phyloP scores from a whole-genome alignment of 2,797 vertebrate genomes.

The Siniperca obscura region DNA sequence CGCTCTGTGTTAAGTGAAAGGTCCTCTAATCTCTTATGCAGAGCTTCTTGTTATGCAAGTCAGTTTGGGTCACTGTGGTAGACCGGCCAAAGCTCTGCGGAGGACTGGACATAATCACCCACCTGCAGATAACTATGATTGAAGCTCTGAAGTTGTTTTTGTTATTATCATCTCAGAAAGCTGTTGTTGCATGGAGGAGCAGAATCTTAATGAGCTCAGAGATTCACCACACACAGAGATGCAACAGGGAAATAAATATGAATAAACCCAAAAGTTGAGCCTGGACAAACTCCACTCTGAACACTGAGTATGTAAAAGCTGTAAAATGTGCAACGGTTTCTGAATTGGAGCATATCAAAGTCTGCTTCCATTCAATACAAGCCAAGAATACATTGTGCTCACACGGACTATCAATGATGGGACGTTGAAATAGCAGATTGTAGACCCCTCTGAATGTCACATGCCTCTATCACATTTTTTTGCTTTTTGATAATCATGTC shows the following conservation, averaged over 20 bases:
- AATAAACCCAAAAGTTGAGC: constrained; percentile 67
- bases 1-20: constrained; percentile 21
- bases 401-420: constrained; percentile 14
- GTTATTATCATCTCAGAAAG: constrained; percentile 77
- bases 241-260: constrained; percentile 68
- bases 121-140: constrained; percentile 74
- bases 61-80: constrained; percentile 54
- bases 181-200: constrained; percentile 64
- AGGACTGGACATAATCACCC: constrained; percentile 68
- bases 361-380: constrained; percentile 24
- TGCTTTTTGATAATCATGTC: background rate
- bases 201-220: constrained; percentile 72
- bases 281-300: constrained; percentile 36
- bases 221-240: constrained; percentile 60
- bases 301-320: constrained; percentile 54
- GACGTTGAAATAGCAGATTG: constrained; percentile 12
- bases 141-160: constrained; percentile 64
- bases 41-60: constrained; percentile 43
- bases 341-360: constrained; percentile 42
- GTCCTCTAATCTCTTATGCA: constrained; percentile 36
- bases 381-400: constrained; percentile 18
- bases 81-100: constrained; percentile 51
- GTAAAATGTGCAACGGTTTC: constrained; percentile 44
- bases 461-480: background rate
- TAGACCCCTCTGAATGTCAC: background rate